Evolutionary conservation across 2,113 vertebrate species (phyloP).

Genomic region (Cariama cristata): DNA sequence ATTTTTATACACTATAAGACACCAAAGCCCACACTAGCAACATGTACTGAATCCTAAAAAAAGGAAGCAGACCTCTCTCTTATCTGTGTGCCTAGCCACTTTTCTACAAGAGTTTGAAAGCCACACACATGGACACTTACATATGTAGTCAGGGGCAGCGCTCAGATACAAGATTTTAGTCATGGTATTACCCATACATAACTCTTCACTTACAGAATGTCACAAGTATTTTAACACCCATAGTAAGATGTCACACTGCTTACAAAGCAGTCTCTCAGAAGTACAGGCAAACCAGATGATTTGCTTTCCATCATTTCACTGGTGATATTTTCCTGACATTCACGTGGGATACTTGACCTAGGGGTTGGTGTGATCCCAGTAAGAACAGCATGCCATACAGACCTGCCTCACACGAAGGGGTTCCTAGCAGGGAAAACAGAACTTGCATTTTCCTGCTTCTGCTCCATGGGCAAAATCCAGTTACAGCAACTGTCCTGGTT

Average conservation of each 20-base stretch:
- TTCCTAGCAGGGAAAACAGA: background rate
- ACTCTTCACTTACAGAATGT: background rate
- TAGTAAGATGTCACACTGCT: background rate
- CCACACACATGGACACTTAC: background rate
- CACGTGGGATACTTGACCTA: background rate
- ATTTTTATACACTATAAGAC: background rate
- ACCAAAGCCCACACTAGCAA: background rate
- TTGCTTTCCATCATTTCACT: background rate
- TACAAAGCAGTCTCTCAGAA: background rate
- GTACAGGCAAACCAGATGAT: background rate
- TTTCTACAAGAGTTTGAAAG: background rate
- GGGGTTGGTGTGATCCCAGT: background rate
- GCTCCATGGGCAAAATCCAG: background rate
- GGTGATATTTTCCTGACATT: background rate
- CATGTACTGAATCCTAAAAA: background rate
- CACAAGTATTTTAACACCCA: slow-evolving; percentile 19
- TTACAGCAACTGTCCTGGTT: background rate
- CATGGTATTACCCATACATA: background rate
- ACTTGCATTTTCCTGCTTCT: background rate
- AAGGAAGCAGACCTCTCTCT: background rate
- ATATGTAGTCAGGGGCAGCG: background rate
- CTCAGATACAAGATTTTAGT: background rate
- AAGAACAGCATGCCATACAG: background rate
- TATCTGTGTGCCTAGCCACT: background rate
- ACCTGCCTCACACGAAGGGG: background rate